Evolutionary conservation across 2,888 invertebrate species (phyloP).

Genomic region (Aspidiotus rigidus): DNA sequence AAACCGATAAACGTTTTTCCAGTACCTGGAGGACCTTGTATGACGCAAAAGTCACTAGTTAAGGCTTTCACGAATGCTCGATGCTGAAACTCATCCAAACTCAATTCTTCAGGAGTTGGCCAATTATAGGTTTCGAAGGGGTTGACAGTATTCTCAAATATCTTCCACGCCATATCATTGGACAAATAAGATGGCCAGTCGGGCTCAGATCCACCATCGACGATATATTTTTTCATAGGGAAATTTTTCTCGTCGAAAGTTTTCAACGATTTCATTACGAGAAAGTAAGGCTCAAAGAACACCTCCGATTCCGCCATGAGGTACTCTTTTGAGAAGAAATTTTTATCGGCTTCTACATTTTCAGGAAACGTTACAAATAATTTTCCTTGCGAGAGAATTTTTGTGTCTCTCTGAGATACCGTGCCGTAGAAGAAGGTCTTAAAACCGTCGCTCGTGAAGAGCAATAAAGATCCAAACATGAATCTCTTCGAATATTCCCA

Average conservation of each 20-base stretch:
- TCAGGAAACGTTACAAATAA: constrained; percentile 33
- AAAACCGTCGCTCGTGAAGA: constrained; percentile 63
- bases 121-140: constrained; percentile 35
- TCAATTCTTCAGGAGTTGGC: constrained; percentile 42
- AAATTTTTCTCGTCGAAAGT: constrained; percentile 49
- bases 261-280: constrained; percentile 62
- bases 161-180: constrained; percentile 33
- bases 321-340: constrained; percentile 44
- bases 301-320: constrained; percentile 67
- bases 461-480: constrained; percentile 62
- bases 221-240: constrained; percentile 60
- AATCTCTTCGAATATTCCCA: constrained; percentile 52
- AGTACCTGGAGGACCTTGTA: constrained; percentile 82
- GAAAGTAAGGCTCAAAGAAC: constrained; percentile 73
- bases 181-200: constrained; percentile 44
- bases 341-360: constrained; percentile 42
- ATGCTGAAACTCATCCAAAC: constrained; percentile 58
- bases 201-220: constrained; percentile 45
- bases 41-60: constrained; percentile 60
- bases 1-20: constrained; percentile 75
- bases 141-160: constrained; percentile 30
- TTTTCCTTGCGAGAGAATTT: constrained; percentile 44
- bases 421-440: constrained; percentile 58
- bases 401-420: constrained; percentile 51
- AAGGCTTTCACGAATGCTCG: constrained; percentile 59